Percentiles rank a stretch among this genome's conserved stretches.
Evolutionary conservation across 2,888 invertebrate species (phyloP).

Genomic region (Theristus sp.): DNA sequence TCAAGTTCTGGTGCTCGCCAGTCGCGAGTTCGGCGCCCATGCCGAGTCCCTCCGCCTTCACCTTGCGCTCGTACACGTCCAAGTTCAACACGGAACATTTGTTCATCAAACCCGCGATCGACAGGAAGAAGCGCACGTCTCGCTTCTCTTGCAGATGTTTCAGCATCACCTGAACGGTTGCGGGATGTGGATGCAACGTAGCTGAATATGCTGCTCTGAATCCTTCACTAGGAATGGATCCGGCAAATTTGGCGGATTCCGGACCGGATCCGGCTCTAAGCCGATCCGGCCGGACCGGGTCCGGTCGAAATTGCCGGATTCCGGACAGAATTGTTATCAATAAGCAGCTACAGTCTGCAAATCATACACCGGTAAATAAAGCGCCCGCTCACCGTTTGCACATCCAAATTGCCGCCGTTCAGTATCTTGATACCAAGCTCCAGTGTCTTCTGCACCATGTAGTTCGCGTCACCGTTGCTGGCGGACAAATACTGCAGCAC

Average conservation of each 20-base stretch:
- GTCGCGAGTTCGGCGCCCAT: slow-evolving; percentile 77
- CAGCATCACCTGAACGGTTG: slow-evolving; percentile 41
- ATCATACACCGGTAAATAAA: too few relatives aligned
- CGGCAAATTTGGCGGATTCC: too few relatives aligned
- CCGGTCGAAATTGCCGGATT: too few relatives aligned
- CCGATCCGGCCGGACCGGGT: too few relatives aligned
- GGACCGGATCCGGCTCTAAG: too few relatives aligned
- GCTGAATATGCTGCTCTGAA: not conserved
- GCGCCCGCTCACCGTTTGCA: too few relatives aligned
- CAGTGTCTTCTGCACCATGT: slow-evolving; percentile 39
- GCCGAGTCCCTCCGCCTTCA: slow-evolving; percentile 60
- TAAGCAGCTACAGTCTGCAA: too few relatives aligned
- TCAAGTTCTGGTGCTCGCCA: slow-evolving; percentile 88
- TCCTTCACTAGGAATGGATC: too few relatives aligned
- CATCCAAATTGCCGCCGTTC: slow-evolving; percentile 88
- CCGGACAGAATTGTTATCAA: too few relatives aligned
- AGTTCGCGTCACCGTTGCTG: slow-evolving; percentile 54
- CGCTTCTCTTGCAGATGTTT: slow-evolving; percentile 97
- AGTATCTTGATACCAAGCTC: slow-evolving; percentile 80
- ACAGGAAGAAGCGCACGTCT: slow-evolving; percentile 98
- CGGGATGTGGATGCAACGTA: not conserved
- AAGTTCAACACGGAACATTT: slow-evolving; percentile 63
- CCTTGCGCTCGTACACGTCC: slow-evolving; percentile 96
- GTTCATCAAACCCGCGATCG: slow-evolving; percentile 95
- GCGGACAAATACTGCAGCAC: slow-evolving; percentile 81